Conservation (phyloP, 1,140 invertebrate species). For the Oreohelix idahoensis region DNA sequence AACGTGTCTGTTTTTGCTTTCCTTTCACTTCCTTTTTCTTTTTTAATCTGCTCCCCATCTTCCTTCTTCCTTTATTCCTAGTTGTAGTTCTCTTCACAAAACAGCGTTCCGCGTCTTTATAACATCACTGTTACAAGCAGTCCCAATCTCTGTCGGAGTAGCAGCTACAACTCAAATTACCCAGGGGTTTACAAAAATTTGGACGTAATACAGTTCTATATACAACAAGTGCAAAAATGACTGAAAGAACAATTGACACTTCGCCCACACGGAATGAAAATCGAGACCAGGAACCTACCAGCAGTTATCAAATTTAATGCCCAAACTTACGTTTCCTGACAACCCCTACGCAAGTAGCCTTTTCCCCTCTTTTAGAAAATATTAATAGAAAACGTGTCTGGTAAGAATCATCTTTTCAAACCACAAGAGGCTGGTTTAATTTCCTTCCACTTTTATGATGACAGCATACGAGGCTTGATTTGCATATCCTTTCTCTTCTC, state of each 20-base stretch:
- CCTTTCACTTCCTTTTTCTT: no score
- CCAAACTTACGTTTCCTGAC: not conserved
- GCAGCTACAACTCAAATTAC: not conserved
- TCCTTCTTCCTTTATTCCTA: no score
- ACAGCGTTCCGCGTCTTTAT: no score
- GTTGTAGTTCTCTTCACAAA: no score
- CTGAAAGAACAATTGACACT: not conserved
- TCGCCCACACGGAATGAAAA: not conserved
- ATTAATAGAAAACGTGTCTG: not conserved
- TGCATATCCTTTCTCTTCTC: not conserved
- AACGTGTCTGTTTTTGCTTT: no score
- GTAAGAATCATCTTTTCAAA: not conserved
- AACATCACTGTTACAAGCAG: no score
- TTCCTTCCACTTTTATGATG: slow-evolving; percentile 4
- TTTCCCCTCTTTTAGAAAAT: not conserved
- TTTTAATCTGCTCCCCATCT: no score
- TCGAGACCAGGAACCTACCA: not conserved
- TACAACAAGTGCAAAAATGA: not conserved
- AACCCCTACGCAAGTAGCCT: not conserved
- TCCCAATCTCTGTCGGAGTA: no score
- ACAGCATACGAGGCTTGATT: not conserved
- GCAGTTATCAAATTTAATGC: not conserved
- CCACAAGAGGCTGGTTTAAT: not conserved
- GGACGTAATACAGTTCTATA: not conserved
- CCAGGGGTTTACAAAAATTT: not conserved